Evolutionary conservation across 64 coral and sea anemone genomes (phyloP), one percentile per base, ranked within the genome.

Genomic region (Acropora yongei): DNA sequence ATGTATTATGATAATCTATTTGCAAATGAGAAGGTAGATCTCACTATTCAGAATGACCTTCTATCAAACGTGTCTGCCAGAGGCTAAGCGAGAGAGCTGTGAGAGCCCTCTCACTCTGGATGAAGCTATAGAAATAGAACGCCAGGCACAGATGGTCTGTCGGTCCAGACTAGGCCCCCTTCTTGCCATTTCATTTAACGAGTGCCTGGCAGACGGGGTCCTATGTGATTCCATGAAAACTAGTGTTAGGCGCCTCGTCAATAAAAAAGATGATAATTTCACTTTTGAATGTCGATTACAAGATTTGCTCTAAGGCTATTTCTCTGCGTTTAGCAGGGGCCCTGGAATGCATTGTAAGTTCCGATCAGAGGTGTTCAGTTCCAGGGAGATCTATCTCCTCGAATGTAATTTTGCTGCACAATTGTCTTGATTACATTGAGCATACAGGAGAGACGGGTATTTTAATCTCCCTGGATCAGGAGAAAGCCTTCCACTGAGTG

Each of bases 91-190:
- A 1, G 4, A 65, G 0, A 0, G 8, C 11, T 69, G 83, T 47
- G 84, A 88, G 78, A 18, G 75, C 1, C 13, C 10, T 44, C 51
- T 88, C 16, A 68, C 76, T 7, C 2, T 74, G 3, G 61, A 49
- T 5, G 92, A 88, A 49, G 42, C 79, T 19, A 67, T 3, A 4
- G 18, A 6, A 51, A 17, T 11, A 88, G 88, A 19, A 60, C 91
- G 0, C 91, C 77, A 0, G 86, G 92, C 0, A 50, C 47, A 5
- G 92, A 93, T 41, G 86, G 92, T 1, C 58, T 93, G 0, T n/a
- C 92, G 0, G 47, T 9, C 58, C 19, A 9, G 57, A 12, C 63
- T 94, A 3, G 50, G 66, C 0, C 86, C 78, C 4, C 10, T 44
- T 0, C 1, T 66, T 94, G 13, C 4, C 40, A 1, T 1, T 1